Base-by-base conservation (phyloP, 2,113 vertebrate genomes). In the Oriolus oriolus region DNA sequence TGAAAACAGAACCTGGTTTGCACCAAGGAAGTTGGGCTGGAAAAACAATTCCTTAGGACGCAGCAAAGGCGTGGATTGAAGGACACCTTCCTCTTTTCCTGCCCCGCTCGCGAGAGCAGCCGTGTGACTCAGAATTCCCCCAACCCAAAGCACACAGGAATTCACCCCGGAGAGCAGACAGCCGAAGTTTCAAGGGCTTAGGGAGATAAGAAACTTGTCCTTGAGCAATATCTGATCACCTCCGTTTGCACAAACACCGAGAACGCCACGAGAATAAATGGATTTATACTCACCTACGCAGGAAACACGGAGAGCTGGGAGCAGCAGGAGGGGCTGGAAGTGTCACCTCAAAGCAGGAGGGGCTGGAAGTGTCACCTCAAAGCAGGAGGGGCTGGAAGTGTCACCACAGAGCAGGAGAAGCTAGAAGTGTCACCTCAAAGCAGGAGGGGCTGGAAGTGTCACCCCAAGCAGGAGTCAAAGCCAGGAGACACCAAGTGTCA, bases 111-210 rank as follows among this genome's bases (percentile, higher is more conserved):
- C 47, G n/a, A 47, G 22, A 44, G 30, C 13, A 5, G 64, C 50
- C 1, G 13, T 14, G 0, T 5, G 41, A 54, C n/a, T 56, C 47
- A n/a, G 45, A 81, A 73, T 4, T 45, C 74, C 37, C 65, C 49
- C 7, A 2, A 5, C 75, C 37, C 24, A 27, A 2, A 16, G 56
- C 0, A 16, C 6, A 0, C 2, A 7, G 30, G 45, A 17, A 41
- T 11, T 75, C 11, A 3, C 7, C 5, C 80, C 15, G 45, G 47
- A 61, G 10, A 44, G 13, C 30, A 59, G 45, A 6, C 87, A 83
- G 77, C 12, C 59, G 0, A 9, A 30, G 57, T 41, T 37, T 18
- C 74, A 47, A 76, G 61, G 69, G 33, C 37, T 44, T 28, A 9
- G 0, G 10, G 49, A 75, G 81, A 84, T 70, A 82, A 93, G 61